Evolutionary conservation across 1,140 invertebrate species (phyloP).

Genomic region (Popillia japonica): DNA sequence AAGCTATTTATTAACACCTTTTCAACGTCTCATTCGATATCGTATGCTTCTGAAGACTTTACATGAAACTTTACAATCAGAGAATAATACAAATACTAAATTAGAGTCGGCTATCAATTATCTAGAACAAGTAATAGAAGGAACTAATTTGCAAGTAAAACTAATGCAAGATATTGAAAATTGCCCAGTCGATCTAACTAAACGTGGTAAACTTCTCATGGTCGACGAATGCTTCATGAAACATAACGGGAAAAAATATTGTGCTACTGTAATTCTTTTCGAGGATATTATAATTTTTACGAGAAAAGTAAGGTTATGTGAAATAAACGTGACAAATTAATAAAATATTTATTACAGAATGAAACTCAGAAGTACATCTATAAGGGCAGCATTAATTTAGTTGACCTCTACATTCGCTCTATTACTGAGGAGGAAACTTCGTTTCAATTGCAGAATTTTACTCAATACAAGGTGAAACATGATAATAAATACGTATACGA

Average conservation of each 20-base stretch:
- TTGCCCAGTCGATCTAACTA: not conserved
- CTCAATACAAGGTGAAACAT: not conserved
- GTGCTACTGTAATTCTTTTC: not conserved
- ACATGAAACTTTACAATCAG: not conserved
- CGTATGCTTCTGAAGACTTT: not conserved
- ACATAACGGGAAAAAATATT: not conserved
- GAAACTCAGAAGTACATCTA: not conserved
- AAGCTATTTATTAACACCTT: not conserved
- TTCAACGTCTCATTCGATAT: not conserved
- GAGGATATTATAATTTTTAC: constrained; percentile 2
- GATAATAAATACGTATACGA: constrained; percentile 19
- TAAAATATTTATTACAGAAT: not conserved
- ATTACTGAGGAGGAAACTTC: constrained; percentile 9
- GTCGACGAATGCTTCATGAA: not conserved
- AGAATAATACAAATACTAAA: not conserved
- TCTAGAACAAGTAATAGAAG: not conserved
- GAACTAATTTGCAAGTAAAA: constrained; percentile 17
- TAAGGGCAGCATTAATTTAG: constrained; percentile 21
- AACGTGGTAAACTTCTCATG: not conserved
- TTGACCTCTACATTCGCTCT: not conserved
- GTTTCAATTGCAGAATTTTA: constrained; percentile 16
- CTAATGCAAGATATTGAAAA: not conserved
- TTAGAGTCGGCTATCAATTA: not conserved
- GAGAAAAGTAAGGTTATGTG: not conserved
- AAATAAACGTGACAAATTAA: not conserved